Evolutionary conservation across 2,888 invertebrate genomes (phyloP).

Genomic region (Leptothorax acervorum): DNA sequence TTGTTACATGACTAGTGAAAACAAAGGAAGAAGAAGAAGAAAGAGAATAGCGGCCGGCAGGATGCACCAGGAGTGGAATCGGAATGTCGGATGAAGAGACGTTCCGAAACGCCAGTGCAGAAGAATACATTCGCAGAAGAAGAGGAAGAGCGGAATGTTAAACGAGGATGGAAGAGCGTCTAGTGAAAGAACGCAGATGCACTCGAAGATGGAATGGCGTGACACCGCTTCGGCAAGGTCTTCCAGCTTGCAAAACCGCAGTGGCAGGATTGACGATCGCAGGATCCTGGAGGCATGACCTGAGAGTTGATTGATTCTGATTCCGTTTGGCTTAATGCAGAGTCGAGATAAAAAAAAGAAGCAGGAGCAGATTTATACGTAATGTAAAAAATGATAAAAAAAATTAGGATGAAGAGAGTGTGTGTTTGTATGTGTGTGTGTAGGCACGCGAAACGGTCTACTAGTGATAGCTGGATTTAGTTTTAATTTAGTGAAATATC

Average conservation of each 20-base stretch:
- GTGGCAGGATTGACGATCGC: neutral
- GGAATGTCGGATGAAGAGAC: neutral
- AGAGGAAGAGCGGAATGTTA: neutral
- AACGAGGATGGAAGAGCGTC: neutral
- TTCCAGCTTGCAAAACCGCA: neutral
- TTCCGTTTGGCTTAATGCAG: neutral
- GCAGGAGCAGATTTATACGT: neutral
- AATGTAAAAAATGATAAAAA: neutral
- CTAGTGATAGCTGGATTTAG: conserved; percentile 19
- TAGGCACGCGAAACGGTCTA: neutral
- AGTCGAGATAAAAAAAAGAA: neutral
- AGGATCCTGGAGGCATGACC: neutral
- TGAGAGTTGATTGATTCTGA: neutral
- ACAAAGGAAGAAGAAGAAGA: neutral
- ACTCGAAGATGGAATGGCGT: neutral
- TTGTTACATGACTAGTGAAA: conserved; percentile 57
- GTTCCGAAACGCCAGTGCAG: neutral
- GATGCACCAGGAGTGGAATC: neutral
- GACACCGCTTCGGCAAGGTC: neutral
- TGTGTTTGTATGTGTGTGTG: neutral
- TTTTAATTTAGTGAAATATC: conserved; percentile 4
- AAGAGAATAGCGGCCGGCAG: neutral
- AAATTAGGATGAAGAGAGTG: neutral
- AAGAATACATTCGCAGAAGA: neutral
- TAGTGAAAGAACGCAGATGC: neutral